phyloP scores from a whole-genome alignment of 1,140 invertebrate genomes.

The Drosophila tristis region DNA sequence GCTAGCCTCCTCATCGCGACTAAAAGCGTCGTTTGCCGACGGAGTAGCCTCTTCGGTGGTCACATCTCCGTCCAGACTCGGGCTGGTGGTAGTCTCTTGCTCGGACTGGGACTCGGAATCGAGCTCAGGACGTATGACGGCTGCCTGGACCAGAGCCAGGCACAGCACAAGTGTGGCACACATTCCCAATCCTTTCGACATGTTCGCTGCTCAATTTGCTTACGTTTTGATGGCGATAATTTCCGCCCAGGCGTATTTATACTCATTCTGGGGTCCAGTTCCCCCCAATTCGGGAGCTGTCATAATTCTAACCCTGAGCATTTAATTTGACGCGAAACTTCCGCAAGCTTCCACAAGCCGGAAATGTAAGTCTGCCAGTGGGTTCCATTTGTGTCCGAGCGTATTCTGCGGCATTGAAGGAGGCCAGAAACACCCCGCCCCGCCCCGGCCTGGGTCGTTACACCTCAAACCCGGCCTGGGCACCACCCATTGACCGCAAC shows the following conservation, averaged over 20 bases:
- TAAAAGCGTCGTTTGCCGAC: slow-evolving; percentile 24
- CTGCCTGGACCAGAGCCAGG: slow-evolving; percentile 36
- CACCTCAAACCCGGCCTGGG: slow-evolving; percentile 57
- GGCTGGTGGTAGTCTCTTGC: slow-evolving; percentile 41
- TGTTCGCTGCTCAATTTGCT: slow-evolving; percentile 57
- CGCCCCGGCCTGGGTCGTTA: slow-evolving; percentile 61
- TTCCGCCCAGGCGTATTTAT: slow-evolving; percentile 65
- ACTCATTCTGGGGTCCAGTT: slow-evolving; percentile 12
- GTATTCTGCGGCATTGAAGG: slow-evolving; percentile 57
- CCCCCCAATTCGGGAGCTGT: slow-evolving; percentile 56
- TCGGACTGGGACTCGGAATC: slow-evolving; percentile 4
- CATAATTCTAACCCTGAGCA: slow-evolving; percentile 75
- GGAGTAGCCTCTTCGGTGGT: slow-evolving; percentile 36
- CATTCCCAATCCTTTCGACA: slow-evolving; percentile 55
- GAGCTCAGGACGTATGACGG: slow-evolving; percentile 41
- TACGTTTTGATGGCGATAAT: slow-evolving; percentile 53
- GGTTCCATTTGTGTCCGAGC: background rate
- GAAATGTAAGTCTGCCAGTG: slow-evolving; percentile 66
- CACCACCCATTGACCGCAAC: slow-evolving; percentile 71
- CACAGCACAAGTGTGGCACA: slow-evolving; percentile 23
- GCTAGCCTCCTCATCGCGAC: slow-evolving; percentile 61
- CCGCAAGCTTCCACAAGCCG: slow-evolving; percentile 63
- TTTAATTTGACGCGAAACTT: slow-evolving; percentile 64
- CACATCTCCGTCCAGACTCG: slow-evolving; percentile 25
- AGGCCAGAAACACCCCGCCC: slow-evolving; percentile 46